phyloP scores from a whole-genome alignment of 2,797 vertebrate genomes.

The Pygocentrus nattereri region DNA sequence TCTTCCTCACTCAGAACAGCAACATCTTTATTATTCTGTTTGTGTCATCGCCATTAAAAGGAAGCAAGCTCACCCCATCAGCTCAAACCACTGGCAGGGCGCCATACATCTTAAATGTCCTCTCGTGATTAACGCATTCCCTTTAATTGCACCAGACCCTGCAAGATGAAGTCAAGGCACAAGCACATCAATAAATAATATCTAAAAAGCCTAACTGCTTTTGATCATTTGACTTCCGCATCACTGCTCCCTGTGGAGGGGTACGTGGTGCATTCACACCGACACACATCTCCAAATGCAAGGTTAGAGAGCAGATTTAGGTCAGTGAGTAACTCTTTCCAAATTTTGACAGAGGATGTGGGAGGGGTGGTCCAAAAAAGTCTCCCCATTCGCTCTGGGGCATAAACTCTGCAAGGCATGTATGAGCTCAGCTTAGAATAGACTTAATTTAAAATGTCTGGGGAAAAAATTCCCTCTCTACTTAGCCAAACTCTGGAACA shows the following conservation, averaged over 20 bases:
- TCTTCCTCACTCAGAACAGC: background rate
- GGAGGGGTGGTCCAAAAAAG: background rate
- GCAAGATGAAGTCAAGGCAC: slow-evolving; percentile 41
- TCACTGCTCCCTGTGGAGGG: slow-evolving; percentile 2
- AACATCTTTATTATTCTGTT: slow-evolving; percentile 18
- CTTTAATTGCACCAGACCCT: slow-evolving; percentile 50
- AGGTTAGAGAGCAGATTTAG: background rate
- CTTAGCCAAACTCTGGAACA: slow-evolving; percentile 24
- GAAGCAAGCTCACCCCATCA: slow-evolving; percentile 8
- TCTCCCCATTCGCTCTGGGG: background rate
- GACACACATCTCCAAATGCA: background rate
- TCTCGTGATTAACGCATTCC: slow-evolving; percentile 41
- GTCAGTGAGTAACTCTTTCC: background rate
- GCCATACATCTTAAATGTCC: slow-evolving; percentile 30
- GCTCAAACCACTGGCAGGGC: slow-evolving; percentile 43
- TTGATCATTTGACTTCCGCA: slow-evolving; percentile 57
- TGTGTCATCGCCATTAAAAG: slow-evolving; percentile 12
- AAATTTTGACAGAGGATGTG: background rate
- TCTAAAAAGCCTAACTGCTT: slow-evolving; percentile 49
- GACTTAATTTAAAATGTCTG: slow-evolving; percentile 33
- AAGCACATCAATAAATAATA: slow-evolving; percentile 55
- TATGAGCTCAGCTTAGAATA: slow-evolving; percentile 21
- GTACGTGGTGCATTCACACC: background rate
- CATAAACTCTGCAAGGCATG: background rate
- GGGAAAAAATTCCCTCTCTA: background rate